Percentiles rank a stretch among this genome's conserved stretches.
These are phyloP conservation scores for Chromis chromis DNA, from an alignment of 2,797 vertebrate species.

Conservation along the genomic window DNA sequence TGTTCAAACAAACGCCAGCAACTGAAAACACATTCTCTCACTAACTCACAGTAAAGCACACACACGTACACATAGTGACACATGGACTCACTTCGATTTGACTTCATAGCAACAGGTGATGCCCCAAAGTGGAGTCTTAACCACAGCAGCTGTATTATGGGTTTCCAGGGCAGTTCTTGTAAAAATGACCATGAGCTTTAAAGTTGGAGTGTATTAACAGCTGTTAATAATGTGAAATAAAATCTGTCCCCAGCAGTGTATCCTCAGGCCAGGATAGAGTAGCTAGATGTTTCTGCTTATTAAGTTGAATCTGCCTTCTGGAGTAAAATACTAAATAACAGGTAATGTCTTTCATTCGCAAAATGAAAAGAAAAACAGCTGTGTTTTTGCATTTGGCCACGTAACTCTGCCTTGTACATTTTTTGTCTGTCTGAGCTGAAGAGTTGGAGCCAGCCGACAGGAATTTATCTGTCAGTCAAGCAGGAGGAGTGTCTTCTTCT, in stretches of 20 bases:
- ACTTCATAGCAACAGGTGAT: constrained; percentile 80
- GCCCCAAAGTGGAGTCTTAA: constrained; percentile 31
- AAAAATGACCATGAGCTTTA: constrained; percentile 40
- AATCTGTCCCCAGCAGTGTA: constrained; percentile 23
- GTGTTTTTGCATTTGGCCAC: constrained; percentile 62
- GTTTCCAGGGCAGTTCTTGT: constrained; percentile 41
- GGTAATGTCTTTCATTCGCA: constrained; percentile 58
- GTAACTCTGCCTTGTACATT: constrained; percentile 52
- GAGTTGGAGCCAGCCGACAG: constrained; percentile 42
- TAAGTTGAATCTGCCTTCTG: constrained; percentile 48
- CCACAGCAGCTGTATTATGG: constrained; percentile 50
- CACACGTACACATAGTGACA: constrained; percentile 18
- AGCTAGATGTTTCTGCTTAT: constrained; percentile 40
- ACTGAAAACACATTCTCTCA: constrained; percentile 84
- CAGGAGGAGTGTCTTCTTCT: constrained; percentile 50
- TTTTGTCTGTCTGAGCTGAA: constrained; percentile 53
- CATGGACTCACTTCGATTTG: constrained; percentile 44
- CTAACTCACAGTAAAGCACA: constrained; percentile 41
- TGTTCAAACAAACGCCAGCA: constrained; percentile 81
- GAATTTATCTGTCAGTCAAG: constrained; percentile 54
- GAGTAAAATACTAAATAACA: constrained; percentile 53
- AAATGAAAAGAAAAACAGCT: constrained; percentile 61
- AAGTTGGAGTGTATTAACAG: constrained; percentile 46
- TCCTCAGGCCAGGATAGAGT: constrained; percentile 27
- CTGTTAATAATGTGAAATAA: constrained; percentile 39